phyloP scores from a whole-genome alignment of 2,888 invertebrate species.

The Zaprionus bogoriensis region DNA sequence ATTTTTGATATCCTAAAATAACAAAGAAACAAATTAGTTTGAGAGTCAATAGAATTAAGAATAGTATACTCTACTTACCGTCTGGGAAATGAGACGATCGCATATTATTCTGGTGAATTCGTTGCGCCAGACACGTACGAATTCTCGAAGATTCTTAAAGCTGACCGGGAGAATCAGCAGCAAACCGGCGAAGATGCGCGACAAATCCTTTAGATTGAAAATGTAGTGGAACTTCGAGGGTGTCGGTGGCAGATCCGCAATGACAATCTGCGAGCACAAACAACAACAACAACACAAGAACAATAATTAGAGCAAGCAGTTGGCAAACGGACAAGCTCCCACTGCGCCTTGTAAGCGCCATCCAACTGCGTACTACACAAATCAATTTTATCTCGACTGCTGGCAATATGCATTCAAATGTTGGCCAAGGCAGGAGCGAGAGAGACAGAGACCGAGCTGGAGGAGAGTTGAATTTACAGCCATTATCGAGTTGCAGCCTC shows the following conservation, averaged over 20 bases:
- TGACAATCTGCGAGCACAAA: conserved; percentile 85
- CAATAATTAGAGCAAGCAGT: conserved; percentile 54
- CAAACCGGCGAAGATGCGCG: conserved; percentile 92
- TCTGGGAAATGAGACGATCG: conserved; percentile 90
- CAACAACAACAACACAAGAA: conserved; percentile 22
- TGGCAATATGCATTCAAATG: conserved; percentile 76
- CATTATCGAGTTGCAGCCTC: conserved; percentile 66
- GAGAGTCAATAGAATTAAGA: not conserved
- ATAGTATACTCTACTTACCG: conserved; percentile 81
- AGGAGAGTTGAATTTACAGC: conserved; percentile 60
- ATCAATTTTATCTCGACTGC: conserved; percentile 76
- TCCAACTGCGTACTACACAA: conserved; percentile 59
- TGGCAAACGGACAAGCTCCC: conserved; percentile 1
- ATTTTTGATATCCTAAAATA: conserved; percentile 86
- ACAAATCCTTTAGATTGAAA: conserved; percentile 95
- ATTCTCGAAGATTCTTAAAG: conserved; percentile 87
- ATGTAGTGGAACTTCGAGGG: conserved; percentile 97
- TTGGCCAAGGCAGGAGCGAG: conserved; percentile 27
- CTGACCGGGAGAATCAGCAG: conserved; percentile 89
- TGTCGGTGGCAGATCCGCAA: conserved; percentile 92
- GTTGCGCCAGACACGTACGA: conserved; percentile 95
- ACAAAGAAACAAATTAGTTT: not conserved
- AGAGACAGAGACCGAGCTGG: not conserved
- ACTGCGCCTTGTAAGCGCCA: not conserved
- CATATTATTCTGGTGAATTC: conserved; percentile 94